Percentiles rank a stretch among this genome's conserved stretches.
These are phyloP conservation scores for Illadopsis cleaveri DNA, from an alignment of 2,113 vertebrate species.

Conservation along the genomic window DNA sequence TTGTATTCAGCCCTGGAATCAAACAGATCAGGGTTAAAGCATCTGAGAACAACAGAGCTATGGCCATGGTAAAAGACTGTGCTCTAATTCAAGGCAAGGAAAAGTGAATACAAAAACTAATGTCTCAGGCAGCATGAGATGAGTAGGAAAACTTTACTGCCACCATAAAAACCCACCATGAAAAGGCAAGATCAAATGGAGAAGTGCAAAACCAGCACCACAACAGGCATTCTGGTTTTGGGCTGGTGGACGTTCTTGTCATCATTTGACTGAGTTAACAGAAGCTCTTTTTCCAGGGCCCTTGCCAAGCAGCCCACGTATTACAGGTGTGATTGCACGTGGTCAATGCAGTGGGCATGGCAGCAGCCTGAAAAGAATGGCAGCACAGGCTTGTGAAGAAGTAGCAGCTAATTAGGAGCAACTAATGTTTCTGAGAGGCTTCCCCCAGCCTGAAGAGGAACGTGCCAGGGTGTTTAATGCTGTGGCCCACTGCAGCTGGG, in stretches of 20 bases:
- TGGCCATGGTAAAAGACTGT: background rate
- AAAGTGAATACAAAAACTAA: background rate
- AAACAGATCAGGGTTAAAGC: background rate
- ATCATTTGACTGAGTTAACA: background rate
- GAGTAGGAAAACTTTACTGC: background rate
- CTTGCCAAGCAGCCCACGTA: background rate
- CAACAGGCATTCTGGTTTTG: background rate
- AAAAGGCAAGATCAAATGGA: background rate
- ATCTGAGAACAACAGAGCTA: background rate
- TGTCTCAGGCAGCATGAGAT: background rate
- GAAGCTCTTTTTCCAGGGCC: background rate
- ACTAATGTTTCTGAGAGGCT: background rate
- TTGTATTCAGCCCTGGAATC: background rate
- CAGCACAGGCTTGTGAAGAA: background rate
- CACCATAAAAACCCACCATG: background rate
- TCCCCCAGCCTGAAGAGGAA: background rate
- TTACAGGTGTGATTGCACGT: background rate
- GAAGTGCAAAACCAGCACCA: background rate
- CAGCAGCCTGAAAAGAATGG: background rate
- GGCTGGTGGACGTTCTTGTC: background rate
- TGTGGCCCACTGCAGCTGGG: background rate
- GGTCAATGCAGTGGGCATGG: background rate
- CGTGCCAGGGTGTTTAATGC: background rate
- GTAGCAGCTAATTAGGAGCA: background rate
- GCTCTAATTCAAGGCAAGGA: background rate